Conservation (phyloP, 2,888 invertebrate species). For the Scelioninae gen. 1 region DNA sequence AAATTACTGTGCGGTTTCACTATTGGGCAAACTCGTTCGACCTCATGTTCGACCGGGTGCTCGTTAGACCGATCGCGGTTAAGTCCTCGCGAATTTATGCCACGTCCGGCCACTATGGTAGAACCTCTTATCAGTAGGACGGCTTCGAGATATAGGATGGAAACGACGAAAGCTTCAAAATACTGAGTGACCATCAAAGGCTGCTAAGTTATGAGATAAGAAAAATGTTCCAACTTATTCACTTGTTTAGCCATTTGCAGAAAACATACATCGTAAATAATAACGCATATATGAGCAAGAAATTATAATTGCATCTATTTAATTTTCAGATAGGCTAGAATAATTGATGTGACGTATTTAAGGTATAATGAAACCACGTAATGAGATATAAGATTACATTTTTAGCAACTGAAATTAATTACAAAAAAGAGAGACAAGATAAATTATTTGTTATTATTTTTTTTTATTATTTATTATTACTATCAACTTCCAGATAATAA, state of each 20-base stretch:
- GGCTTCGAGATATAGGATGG: constrained; percentile 56
- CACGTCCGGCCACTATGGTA: constrained; percentile 69
- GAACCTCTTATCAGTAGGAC: constrained; percentile 65
- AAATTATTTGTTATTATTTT: too few species aligned
- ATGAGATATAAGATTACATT: too few species aligned
- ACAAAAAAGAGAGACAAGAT: too few species aligned
- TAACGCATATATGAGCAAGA: too few species aligned
- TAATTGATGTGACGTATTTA: too few species aligned
- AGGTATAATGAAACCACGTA: too few species aligned
- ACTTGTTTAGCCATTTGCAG: constrained; percentile 19
- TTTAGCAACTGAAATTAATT: too few species aligned
- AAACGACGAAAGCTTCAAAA: constrained; percentile 60
- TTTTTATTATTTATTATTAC: too few species aligned
- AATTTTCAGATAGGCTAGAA: too few species aligned
- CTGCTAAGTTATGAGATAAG: constrained; percentile 28
- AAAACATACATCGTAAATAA: constrained; percentile 13
- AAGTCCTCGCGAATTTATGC: constrained; percentile 78
- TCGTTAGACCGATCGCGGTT: constrained; percentile 78
- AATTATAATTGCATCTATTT: constrained; percentile 18
- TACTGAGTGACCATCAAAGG: constrained; percentile 32
- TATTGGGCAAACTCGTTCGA: constrained; percentile 75
- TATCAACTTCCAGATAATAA: too few species aligned
- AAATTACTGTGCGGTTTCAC: constrained; percentile 77
- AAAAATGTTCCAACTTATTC: constrained; percentile 33
- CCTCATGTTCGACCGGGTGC: constrained; percentile 71